Conservation (phyloP, 2,797 vertebrate genomes). For the Naso thynnoides region DNA sequence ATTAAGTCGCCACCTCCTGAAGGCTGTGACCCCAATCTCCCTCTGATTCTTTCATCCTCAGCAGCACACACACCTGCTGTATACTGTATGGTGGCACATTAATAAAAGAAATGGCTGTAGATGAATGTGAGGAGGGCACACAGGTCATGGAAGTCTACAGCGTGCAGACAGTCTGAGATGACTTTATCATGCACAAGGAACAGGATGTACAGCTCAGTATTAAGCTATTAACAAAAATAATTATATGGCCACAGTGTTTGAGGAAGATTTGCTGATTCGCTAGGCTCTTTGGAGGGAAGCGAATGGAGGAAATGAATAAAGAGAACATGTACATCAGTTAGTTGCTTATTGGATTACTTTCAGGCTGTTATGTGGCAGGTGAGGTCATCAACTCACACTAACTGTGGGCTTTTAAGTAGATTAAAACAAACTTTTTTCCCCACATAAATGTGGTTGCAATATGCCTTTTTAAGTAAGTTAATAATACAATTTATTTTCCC, state of each 20-base stretch:
- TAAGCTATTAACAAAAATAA: slow-evolving; percentile 4
- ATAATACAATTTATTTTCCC: slow-evolving; percentile 13
- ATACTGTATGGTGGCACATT: not conserved
- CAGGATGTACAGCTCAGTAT: not conserved
- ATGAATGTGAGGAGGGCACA: slow-evolving; percentile 1
- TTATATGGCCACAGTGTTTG: not conserved
- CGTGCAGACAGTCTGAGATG: slow-evolving; percentile 1
- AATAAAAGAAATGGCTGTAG: slow-evolving; percentile 24
- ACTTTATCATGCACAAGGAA: not conserved
- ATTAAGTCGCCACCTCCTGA: not conserved
- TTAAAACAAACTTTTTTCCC: not conserved
- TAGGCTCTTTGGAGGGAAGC: not conserved
- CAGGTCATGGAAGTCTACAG: not conserved
- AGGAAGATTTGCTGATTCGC: slow-evolving; percentile 4
- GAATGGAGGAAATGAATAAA: not conserved
- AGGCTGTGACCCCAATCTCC: slow-evolving; percentile 31
- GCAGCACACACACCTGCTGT: slow-evolving; percentile 1
- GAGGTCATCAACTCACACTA: slow-evolving; percentile 28
- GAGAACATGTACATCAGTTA: not conserved
- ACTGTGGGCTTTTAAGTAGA: slow-evolving; percentile 22
- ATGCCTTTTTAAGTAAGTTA: slow-evolving; percentile 4
- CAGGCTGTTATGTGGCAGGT: slow-evolving; percentile 16
- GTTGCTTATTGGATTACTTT: slow-evolving; percentile 1
- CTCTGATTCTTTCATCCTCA: slow-evolving; percentile 15
- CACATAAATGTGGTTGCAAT: slow-evolving; percentile 12